phyloP scores from a whole-genome alignment of 2,113 vertebrate species.

The Oriolus oriolus region DNA sequence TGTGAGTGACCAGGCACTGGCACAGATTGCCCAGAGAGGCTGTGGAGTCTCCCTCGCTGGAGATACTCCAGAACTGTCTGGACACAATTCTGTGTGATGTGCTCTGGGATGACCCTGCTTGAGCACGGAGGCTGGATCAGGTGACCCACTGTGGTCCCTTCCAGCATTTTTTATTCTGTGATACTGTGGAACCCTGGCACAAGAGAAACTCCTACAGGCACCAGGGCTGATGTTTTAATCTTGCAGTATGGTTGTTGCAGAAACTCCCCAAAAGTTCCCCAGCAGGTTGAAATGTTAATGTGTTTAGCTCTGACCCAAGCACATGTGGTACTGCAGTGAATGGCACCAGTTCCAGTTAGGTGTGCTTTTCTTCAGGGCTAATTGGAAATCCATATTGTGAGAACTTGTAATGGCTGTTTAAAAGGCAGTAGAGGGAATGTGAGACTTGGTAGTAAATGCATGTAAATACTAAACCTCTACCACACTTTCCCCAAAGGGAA shows the following conservation, averaged over 20 bases:
- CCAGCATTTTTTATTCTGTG: neutral
- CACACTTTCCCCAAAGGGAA: neutral
- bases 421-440: neutral
- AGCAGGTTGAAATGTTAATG: neutral
- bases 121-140: neutral
- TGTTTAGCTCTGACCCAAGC: neutral
- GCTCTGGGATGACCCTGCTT: neutral
- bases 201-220: neutral
- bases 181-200: neutral
- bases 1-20: neutral
- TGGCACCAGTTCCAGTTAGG: neutral
- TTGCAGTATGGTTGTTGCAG: neutral
- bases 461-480: neutral
- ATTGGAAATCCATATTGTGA: neutral
- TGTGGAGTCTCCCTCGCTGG: neutral
- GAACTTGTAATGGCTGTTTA: neutral
- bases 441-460: neutral
- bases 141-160: neutral
- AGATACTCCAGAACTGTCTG: neutral
- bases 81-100: accelerated
- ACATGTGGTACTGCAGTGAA: accelerated
- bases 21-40: neutral
- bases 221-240: neutral
- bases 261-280: neutral
- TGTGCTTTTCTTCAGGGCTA: neutral